A percentile compares a stretch with the other conserved stretches of the same genome.
phyloP scores from a whole-genome alignment of 2,113 vertebrate species.

The Myocastor coypus region DNA sequence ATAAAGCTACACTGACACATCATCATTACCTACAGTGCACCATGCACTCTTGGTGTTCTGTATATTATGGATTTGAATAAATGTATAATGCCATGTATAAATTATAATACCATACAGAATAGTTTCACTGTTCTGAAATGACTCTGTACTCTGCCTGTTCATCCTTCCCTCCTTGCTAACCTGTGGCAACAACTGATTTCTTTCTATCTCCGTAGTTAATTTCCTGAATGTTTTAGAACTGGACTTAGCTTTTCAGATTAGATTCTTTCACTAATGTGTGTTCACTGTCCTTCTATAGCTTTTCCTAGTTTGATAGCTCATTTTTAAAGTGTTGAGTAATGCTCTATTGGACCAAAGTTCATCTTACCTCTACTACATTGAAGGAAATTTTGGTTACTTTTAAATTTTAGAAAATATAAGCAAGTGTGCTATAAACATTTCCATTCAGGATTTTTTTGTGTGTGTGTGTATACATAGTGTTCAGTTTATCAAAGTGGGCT shows the following conservation, averaged over 20 bases:
- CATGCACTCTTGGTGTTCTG: background rate
- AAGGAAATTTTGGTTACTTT: background rate
- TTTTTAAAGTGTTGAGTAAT: background rate
- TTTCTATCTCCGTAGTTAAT: background rate
- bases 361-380: background rate
- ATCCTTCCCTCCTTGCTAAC: background rate
- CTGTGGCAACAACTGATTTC: background rate
- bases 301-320: background rate
- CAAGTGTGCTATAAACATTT: background rate
- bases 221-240: background rate
- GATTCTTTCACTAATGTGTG: background rate
- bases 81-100: background rate
- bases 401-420: background rate
- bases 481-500: background rate
- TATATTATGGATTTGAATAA: background rate
- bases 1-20: background rate
- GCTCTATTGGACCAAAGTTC: background rate
- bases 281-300: background rate
- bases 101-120: background rate
- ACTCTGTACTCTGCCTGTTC: background rate
- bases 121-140: background rate
- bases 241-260: background rate
- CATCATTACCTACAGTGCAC: background rate
- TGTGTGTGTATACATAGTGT: background rate
- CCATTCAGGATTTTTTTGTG: background rate